These are phyloP conservation scores for Deroptyus accipitrinus DNA, from an alignment of 2,113 vertebrate genomes.

Conservation along the genomic window DNA sequence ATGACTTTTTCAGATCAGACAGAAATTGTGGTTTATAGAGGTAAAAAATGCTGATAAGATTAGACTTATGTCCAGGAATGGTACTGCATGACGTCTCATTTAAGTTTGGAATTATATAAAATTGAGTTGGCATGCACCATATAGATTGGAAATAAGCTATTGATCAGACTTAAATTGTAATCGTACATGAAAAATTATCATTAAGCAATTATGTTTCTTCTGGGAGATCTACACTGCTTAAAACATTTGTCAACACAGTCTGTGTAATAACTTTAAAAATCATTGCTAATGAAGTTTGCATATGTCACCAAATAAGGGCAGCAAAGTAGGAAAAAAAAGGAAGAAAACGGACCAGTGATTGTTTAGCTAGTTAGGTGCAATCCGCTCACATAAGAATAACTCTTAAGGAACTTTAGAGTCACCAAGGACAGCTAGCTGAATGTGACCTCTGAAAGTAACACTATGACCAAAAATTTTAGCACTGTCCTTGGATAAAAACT, in stretches of 20 bases:
- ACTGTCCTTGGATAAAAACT: not conserved
- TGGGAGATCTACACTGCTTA: not conserved
- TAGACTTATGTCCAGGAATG: not conserved
- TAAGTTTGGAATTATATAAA: constrained; percentile 1
- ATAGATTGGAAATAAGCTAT: constrained; percentile 8
- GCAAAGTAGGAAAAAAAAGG: not conserved
- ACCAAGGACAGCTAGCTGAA: not conserved
- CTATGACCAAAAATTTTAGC: not conserved
- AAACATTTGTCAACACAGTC: not conserved
- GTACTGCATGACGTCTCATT: not conserved
- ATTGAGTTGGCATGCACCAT: not conserved
- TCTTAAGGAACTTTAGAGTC: not conserved
- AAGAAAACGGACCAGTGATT: not conserved
- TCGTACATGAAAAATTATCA: not conserved
- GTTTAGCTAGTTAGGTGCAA: not conserved
- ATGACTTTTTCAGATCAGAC: constrained; percentile 12
- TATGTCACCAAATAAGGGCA: not conserved
- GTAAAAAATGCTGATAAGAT: not conserved
- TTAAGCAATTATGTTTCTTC: constrained; percentile 22
- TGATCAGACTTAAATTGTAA: constrained; percentile 6
- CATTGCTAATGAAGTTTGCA: not conserved
- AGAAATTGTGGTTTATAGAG: not conserved
- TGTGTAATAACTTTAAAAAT: constrained; percentile 3
- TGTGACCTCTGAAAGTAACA: not conserved
- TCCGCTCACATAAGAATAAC: not conserved